A percentile compares a stretch with the other conserved stretches of the same genome.
Evolutionary conservation across 2,888 invertebrate genomes (phyloP).

Genomic region (Coelopa pilipes): DNA sequence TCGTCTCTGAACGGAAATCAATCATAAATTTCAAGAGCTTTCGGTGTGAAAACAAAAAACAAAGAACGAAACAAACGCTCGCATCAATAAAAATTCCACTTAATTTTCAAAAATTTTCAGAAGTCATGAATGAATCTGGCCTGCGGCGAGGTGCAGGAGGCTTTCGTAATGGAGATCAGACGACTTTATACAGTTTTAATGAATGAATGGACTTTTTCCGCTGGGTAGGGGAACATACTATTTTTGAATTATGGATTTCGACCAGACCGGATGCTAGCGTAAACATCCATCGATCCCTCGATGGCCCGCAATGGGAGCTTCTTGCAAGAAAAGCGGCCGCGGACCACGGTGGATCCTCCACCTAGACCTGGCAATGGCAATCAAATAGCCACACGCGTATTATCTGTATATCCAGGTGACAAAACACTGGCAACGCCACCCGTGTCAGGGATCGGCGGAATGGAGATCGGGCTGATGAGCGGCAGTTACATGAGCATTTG

Average conservation of each 20-base stretch:
- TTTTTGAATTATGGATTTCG: too few species aligned
- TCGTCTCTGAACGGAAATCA: constrained; percentile 29
- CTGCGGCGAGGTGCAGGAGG: too few species aligned
- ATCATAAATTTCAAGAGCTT: constrained; percentile 51
- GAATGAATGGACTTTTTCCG: not conserved
- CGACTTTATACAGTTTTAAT: not conserved
- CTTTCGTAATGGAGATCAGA: too few species aligned
- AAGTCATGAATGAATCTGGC: constrained; percentile 37
- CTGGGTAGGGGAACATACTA: too few species aligned
- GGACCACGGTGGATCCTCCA: too few species aligned
- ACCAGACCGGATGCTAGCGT: too few species aligned
- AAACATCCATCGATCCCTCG: too few species aligned
- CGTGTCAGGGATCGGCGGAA: not conserved
- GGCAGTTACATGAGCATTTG: constrained; percentile 22
- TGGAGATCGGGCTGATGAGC: constrained; percentile 23
- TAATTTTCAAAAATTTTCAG: constrained; percentile 46
- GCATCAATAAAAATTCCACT: constrained; percentile 51
- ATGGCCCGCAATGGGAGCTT: too few species aligned
- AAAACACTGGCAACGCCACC: constrained; percentile 20
- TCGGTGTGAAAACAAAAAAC: constrained; percentile 33
- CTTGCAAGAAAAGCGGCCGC: too few species aligned
- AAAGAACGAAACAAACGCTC: constrained; percentile 53
- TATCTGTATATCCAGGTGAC: constrained; percentile 3
- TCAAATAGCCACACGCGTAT: not conserved
- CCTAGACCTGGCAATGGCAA: too few species aligned